Conservation (phyloP, 2,113 vertebrate genomes). For the Heteronetta atricapilla region DNA sequence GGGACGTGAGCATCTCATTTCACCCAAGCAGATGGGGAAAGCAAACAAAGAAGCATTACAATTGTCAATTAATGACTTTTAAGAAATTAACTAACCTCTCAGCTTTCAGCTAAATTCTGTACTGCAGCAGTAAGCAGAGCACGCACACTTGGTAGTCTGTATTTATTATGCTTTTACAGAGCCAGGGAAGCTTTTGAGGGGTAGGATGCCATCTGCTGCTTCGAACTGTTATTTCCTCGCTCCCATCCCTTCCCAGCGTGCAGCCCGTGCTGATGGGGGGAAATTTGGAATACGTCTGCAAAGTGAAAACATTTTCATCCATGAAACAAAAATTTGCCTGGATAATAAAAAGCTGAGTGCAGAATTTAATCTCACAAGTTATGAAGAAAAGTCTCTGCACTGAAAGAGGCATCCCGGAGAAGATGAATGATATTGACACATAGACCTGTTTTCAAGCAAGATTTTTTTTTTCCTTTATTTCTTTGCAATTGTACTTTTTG, state of each 20-base stretch:
- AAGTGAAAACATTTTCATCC: background rate
- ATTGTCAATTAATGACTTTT: background rate
- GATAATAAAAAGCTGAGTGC: background rate
- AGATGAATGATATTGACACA: background rate
- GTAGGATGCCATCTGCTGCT: conserved; percentile 70
- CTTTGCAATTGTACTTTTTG: too few species aligned
- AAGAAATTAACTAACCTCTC: background rate
- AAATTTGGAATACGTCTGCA: background rate
- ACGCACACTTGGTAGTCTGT: background rate
- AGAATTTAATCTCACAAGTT: background rate
- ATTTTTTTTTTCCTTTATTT: too few species aligned
- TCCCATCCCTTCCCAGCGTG: background rate
- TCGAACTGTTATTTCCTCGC: background rate
- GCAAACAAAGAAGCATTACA: background rate
- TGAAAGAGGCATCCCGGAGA: background rate
- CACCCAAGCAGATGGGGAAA: background rate
- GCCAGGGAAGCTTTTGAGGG: background rate
- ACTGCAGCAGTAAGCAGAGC: background rate
- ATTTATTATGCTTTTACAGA: background rate
- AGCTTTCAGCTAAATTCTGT: background rate
- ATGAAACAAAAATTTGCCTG: background rate
- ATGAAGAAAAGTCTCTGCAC: background rate
- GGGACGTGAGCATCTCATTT: background rate
- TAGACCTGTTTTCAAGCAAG: background rate
- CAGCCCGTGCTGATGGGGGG: background rate